Conservation (phyloP, 2,113 vertebrate genomes). For the Menidia beryllina region DNA sequence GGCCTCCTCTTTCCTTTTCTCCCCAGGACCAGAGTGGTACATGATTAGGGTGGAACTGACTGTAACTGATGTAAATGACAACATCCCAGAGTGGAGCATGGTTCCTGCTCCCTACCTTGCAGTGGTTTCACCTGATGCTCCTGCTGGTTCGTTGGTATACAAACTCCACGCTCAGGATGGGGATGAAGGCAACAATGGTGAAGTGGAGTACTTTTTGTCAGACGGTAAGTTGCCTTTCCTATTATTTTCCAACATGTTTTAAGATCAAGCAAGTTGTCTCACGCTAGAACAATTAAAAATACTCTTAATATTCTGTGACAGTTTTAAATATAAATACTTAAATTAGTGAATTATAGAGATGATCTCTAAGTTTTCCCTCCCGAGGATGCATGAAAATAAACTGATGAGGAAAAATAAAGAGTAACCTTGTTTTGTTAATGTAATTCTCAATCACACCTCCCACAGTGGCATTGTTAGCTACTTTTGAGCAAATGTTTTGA, state of each 20-base stretch:
- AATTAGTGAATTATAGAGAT: conserved; percentile 29
- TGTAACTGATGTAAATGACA: conserved; percentile 89
- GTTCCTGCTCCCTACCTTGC: conserved; percentile 85
- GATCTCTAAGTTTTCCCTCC: not conserved
- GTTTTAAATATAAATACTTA: too few species aligned
- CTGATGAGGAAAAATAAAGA: conserved; percentile 14
- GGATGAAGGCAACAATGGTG: conserved; percentile 86
- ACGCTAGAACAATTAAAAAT: too few species aligned
- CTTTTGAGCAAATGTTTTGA: too few species aligned
- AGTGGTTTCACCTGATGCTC: conserved; percentile 83
- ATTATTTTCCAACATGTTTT: not conserved
- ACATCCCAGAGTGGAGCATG: conserved; percentile 88
- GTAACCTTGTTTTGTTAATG: conserved; percentile 9
- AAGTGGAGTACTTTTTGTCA: conserved; percentile 89
- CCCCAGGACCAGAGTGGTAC: conserved; percentile 87
- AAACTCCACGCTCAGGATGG: conserved; percentile 85
- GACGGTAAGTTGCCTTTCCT: conserved; percentile 80
- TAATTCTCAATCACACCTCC: conserved; percentile 12
- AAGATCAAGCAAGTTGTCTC: too few species aligned
- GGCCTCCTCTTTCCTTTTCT: not conserved
- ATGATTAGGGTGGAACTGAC: conserved; percentile 83
- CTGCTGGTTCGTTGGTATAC: conserved; percentile 84
- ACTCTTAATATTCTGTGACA: conserved; percentile 25
- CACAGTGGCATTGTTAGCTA: not conserved
- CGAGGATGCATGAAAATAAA: conserved; percentile 7